Base-by-base conservation (phyloP, 2,888 invertebrate genomes). In the Rugalucina vietnamica region DNA sequence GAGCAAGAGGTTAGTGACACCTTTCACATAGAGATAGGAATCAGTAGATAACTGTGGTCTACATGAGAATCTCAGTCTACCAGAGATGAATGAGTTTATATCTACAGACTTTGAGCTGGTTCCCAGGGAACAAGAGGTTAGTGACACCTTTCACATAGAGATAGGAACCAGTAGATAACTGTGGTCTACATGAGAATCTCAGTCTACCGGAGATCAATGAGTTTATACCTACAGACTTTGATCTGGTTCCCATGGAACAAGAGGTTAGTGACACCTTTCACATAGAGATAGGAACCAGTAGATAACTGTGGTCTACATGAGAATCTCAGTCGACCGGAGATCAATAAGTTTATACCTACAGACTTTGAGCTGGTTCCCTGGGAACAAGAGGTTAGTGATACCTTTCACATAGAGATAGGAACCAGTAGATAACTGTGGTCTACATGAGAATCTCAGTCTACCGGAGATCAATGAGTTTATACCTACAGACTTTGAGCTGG, bases 401-500 rank as follows among this genome's bases (percentile, higher is more conserved):
- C 43, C n/a, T n/a, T n/a, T n/a, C n/a, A n/a, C n/a, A n/a, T n/a
- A n/a, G n/a, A n/a, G n/a, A n/a, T n/a, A n/a, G n/a, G n/a, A n/a
- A n/a, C n/a, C n/a, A n/a, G n/a, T n/a, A n/a, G n/a, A n/a, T 81
- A 95, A 96, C n/a, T 97, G 96, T 77, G 96, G 96, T 14, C 92
- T 96, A 0, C 96, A 96, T 90, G 94, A 96, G 0, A 94, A 97
- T 82, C 95, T 99, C 0, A 96, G 96, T 85, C 95, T 99, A 39
- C 98, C 99, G 0, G 96, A 96, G 1, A 97, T 96, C 81, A 99
- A 99, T 95, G 97, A 98, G 95, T 99, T 99, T 95, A 98, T 99
- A 92, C 98, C 99, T 0, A 96, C 97, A 0, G 96, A 97, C 91
- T 97, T 94, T 91, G 93, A 94, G 34, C 75, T 95, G 43, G 86